These are phyloP conservation scores for Eristalis pertinax DNA, from an alignment of 2,888 invertebrate genomes.

Conservation along the genomic window DNA sequence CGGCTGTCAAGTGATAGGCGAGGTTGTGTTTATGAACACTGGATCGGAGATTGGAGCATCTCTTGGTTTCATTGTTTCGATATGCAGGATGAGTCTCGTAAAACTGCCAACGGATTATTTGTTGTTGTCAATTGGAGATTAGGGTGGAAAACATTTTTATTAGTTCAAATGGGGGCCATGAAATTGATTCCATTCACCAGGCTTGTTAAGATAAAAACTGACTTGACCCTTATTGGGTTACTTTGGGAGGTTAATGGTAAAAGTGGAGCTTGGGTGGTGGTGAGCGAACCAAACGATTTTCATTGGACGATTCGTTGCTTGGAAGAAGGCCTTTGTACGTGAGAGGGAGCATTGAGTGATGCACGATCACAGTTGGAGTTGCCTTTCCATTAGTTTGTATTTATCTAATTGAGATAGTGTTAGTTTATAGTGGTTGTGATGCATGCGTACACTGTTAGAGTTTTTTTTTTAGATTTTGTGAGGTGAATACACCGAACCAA, in stretches of 20 bases:
- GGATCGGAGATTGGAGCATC: neutral
- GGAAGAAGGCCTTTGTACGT: neutral
- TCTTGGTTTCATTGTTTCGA: neutral
- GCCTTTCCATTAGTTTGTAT: neutral
- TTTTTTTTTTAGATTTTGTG: too few relatives aligned
- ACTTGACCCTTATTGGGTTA: neutral
- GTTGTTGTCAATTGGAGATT: neutral
- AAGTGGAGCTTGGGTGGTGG: neutral
- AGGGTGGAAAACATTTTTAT: neutral
- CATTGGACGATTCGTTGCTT: neutral
- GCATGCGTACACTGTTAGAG: too few relatives aligned
- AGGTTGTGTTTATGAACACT: neutral
- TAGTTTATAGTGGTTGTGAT: neutral
- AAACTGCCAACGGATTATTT: constrained; percentile 1
- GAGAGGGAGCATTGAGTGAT: too few relatives aligned
- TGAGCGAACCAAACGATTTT: neutral
- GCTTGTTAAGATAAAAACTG: neutral
- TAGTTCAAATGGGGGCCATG: neutral
- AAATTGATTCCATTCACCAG: neutral
- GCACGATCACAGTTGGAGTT: neutral
- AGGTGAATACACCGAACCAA: too few relatives aligned
- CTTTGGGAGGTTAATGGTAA: neutral
- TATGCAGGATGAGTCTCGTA: neutral
- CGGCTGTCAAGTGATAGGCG: neutral
- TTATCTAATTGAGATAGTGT: neutral